Evolutionary conservation across 2,113 vertebrate genomes (phyloP), one percentile per base, ranked within the genome.

Genomic region (Channa maculata): DNA sequence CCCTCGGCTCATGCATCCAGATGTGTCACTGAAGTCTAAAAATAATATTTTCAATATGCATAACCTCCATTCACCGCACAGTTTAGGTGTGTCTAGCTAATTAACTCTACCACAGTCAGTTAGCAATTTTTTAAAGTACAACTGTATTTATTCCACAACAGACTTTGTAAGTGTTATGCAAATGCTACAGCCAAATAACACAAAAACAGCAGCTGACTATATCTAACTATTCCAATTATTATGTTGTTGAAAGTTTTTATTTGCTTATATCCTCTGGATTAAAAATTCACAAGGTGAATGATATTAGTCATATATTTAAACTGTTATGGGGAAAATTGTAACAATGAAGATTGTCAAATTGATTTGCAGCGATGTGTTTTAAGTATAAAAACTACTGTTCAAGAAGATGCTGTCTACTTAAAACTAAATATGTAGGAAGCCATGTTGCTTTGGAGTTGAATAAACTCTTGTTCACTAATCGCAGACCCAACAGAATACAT

Each of bases 181-280:
- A 66, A 41, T n/a, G 36, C 60, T 53, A 63, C 15, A 55, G 34
- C 64, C 50, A 77, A 72, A 55, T 2, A 60, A 60, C 24, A 46
- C 49, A 54, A 72, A 76, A 37, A 46, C 37, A 79, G 15, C 44
- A 4, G 45, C 15, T 65, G 3, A n/a, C 34, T 66, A 0, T 6
- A 57, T 45, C 41, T 78, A 75, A 70, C 46, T 77, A 52, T 53
- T 49, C n/a, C 39, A 41, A 41, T 5, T 41, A 41, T 65, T 41
- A 55, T 65, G 2, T 83, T 79, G 12, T 24, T 82, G 52, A 71
- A 77, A 44, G 51, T 65, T 39, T 52, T 37, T 71, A 14, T 71
- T 73, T 34, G 73, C 62, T 63, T 65, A 81, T 71, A 86, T 86
- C 83, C 73, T 87, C 53, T 86, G 70, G 80, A 89, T 85, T 85